phyloP scores from a whole-genome alignment of 2,888 invertebrate genomes.

The Tiliacea aurago region DNA sequence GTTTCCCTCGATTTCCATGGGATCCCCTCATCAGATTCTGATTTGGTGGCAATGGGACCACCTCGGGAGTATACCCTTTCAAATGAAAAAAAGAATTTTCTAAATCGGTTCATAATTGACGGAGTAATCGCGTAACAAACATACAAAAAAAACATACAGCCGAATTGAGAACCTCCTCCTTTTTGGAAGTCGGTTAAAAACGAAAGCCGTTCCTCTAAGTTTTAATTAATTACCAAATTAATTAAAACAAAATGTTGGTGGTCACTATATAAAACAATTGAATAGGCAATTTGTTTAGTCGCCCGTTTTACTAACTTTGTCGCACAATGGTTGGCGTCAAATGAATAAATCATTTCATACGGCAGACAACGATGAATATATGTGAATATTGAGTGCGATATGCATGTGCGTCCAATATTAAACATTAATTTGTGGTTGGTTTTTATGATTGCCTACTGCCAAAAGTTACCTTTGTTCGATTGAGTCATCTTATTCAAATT shows the following conservation, averaged over 20 bases:
- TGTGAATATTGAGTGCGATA: constrained; percentile 73
- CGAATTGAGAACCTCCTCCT: too few species aligned
- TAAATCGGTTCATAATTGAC: too few species aligned
- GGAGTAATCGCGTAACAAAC: too few species aligned
- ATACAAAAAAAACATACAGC: too few species aligned
- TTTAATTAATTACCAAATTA: constrained; percentile 31
- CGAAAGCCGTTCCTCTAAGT: neutral
- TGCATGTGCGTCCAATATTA: constrained; percentile 67
- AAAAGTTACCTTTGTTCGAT: neutral
- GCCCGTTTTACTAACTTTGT: constrained; percentile 60
- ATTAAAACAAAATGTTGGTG: constrained; percentile 34
- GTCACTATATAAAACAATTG: constrained; percentile 41
- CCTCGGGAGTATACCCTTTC: too few species aligned
- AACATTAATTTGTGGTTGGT: constrained; percentile 65
- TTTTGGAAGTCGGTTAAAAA: too few species aligned
- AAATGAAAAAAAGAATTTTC: too few species aligned
- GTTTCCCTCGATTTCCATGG: too few species aligned
- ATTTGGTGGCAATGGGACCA: too few species aligned
- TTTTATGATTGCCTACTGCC: constrained; percentile 30
- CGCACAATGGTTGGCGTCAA: constrained; percentile 69
- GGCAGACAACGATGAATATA: constrained; percentile 72
- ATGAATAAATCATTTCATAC: constrained; percentile 77
- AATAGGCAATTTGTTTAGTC: constrained; percentile 62
- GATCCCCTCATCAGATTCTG: too few species aligned
- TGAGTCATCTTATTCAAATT: constrained; percentile 11